A percentile compares a stretch with the other conserved stretches of the same genome.
Evolutionary conservation across 2,888 invertebrate genomes (phyloP).

Genomic region (Zygaena filipendulae): DNA sequence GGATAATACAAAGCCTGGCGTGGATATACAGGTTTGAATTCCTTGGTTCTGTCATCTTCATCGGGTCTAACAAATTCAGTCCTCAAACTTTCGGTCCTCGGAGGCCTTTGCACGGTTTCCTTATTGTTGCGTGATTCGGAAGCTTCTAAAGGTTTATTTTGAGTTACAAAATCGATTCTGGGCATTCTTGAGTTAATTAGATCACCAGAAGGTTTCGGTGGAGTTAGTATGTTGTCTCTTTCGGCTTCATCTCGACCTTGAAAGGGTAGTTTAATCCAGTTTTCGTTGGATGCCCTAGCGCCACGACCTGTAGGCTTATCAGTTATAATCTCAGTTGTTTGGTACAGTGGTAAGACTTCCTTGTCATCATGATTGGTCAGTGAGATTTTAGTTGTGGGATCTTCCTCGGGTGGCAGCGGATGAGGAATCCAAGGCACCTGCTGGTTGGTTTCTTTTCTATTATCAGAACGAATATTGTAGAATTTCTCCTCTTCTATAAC

Average conservation of each 20-base stretch:
- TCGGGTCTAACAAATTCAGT: conserved; percentile 58
- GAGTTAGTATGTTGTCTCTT: conserved; percentile 53
- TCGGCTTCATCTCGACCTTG: conserved; percentile 41
- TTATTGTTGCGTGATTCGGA: conserved; percentile 62
- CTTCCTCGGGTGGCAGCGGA: conserved; percentile 41
- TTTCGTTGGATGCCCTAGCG: conserved; percentile 68
- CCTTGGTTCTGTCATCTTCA: conserved; percentile 35
- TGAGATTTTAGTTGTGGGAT: conserved; percentile 51
- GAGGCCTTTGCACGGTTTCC: conserved; percentile 50
- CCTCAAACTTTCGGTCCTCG: conserved; percentile 47
- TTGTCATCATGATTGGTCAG: conserved; percentile 39
- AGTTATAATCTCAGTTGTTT: conserved; percentile 52
- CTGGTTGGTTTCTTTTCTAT: conserved; percentile 29
- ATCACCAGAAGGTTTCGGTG: conserved; percentile 64
- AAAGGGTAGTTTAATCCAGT: conserved; percentile 71
- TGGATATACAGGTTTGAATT: conserved; percentile 52
- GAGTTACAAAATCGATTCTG: conserved; percentile 74
- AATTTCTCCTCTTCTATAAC: conserved; percentile 61
- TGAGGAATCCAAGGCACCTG: conserved; percentile 52
- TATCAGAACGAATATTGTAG: conserved; percentile 41
- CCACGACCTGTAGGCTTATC: conserved; percentile 69
- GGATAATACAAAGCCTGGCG: conserved; percentile 59
- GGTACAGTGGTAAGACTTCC: conserved; percentile 34
- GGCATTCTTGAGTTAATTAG: conserved; percentile 70
- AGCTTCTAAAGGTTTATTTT: conserved; percentile 62